Evolutionary conservation across 2,888 invertebrate species (phyloP), one percentile per base, ranked within the genome.

Genomic region (Hirtodrosophila histrioides): DNA sequence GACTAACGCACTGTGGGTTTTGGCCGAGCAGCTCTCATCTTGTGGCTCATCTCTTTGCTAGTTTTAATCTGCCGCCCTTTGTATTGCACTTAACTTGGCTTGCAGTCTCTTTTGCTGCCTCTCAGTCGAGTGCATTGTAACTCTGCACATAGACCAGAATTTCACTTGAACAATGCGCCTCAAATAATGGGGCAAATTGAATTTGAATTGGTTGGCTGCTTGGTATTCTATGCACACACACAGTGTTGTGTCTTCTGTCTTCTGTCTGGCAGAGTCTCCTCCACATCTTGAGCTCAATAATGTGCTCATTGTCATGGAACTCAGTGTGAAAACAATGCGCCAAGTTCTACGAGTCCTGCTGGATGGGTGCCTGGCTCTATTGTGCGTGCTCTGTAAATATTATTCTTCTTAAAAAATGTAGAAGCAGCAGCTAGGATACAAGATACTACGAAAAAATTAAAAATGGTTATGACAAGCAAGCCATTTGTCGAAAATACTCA

Each of bases 141-240:
- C 64, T 58, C 69, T 64, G 61, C 73, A 41, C 65, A 50, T 69
- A 66, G 71, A 68, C 69, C 67, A 69, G 74, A 72, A 76, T 71
- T 82, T 75, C 44, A 75, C 63, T 72, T 78, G 72, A 78, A 89
- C 89, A 89, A 89, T 89, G 88, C 64, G 86, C 78, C 87, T 82
- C 78, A 71, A 75, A 90, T 89, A 89, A 90, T 88, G 80, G 88
- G 69, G 82, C 85, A 90, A 89, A 90, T 89, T 89, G 90, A 90
- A 89, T 89, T 89, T 89, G 89, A 90, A 89, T 89, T 90, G 90
- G 81, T 84, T 82, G 77, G 65, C 69, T 80, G 57, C 58, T 72
- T 71, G 62, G 44, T 45, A 68, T 72, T 72, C 72, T 54, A 63
- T 72, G 63, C 71, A 67, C 57, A 55, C 51, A 43, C 55, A 45